A percentile compares a stretch with the other conserved stretches of the same genome.
phyloP scores from a whole-genome alignment of 2,113 vertebrate species.

The Bambusicola thoracicus region DNA sequence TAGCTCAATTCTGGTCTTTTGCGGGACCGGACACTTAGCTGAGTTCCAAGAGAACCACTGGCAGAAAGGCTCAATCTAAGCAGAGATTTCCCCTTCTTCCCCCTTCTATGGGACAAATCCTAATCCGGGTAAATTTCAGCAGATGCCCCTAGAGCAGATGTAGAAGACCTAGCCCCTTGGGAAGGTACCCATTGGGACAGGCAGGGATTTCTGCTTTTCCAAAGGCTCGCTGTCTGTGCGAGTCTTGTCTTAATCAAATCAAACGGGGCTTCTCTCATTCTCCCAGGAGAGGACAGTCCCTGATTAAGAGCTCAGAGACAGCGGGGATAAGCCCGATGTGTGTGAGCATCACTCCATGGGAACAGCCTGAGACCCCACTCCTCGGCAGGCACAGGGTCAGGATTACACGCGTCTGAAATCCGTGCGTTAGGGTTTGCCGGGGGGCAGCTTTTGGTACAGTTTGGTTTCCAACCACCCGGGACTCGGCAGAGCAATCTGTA shows the following conservation, averaged over 20 bases:
- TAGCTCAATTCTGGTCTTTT: background rate
- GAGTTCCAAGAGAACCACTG: background rate
- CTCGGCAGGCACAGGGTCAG: background rate
- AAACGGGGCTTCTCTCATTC: background rate
- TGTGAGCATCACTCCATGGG: background rate
- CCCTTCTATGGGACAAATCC: background rate
- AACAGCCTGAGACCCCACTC: background rate
- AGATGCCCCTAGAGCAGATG: background rate
- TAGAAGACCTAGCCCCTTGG: background rate
- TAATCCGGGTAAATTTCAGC: background rate
- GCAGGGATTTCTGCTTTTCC: background rate
- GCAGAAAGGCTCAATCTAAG: background rate
- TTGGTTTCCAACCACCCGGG: background rate
- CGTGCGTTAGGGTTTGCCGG: background rate
- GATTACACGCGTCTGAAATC: conserved; percentile 12
- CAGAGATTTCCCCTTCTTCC: background rate
- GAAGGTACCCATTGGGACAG: background rate
- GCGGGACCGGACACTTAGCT: background rate
- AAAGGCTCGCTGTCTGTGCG: background rate
- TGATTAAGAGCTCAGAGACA: conserved; percentile 34
- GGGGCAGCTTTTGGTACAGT: background rate
- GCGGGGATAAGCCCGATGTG: background rate
- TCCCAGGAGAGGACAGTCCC: background rate
- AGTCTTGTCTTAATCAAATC: conserved; percentile 23
- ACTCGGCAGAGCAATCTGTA: background rate